Evolutionary conservation across 2,113 vertebrate species (phyloP).

Genomic region (Asarcornis scutulata): DNA sequence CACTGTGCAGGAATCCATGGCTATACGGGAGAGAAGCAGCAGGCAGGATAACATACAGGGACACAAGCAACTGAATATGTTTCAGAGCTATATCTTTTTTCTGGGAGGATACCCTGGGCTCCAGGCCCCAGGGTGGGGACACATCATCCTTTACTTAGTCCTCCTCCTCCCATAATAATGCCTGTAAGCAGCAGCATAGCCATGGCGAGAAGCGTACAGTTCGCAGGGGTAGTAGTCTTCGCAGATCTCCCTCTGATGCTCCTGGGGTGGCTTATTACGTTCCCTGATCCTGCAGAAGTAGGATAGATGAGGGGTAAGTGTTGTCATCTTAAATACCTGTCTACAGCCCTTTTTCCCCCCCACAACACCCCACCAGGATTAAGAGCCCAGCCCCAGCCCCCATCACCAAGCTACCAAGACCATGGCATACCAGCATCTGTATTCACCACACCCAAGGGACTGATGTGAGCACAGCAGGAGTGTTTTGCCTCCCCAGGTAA

Average conservation of each 20-base stretch:
- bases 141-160: conserved; percentile 34
- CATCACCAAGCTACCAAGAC: neutral
- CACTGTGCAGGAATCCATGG: conserved; percentile 31
- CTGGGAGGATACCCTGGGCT: conserved; percentile 13
- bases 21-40: conserved; percentile 43
- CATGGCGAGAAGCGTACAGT: conserved; percentile 74
- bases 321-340: neutral
- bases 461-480: neutral
- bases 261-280: conserved; percentile 75
- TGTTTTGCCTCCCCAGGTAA: neutral
- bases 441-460: neutral
- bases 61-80: conserved; percentile 68
- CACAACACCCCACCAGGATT: neutral
- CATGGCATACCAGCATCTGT: neutral
- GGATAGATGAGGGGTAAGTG: neutral
- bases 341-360: neutral
- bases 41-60: conserved; percentile 49
- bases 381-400: neutral
- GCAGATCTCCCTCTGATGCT: conserved; percentile 86
- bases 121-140: neutral
- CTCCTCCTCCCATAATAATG: conserved; percentile 77
- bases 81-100: conserved; percentile 55
- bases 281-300: conserved; percentile 70
- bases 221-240: conserved; percentile 88
- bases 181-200: conserved; percentile 83